These are phyloP conservation scores for Andrena haemorrhoa DNA, from an alignment of 2,888 invertebrate species.

Conservation along the genomic window DNA sequence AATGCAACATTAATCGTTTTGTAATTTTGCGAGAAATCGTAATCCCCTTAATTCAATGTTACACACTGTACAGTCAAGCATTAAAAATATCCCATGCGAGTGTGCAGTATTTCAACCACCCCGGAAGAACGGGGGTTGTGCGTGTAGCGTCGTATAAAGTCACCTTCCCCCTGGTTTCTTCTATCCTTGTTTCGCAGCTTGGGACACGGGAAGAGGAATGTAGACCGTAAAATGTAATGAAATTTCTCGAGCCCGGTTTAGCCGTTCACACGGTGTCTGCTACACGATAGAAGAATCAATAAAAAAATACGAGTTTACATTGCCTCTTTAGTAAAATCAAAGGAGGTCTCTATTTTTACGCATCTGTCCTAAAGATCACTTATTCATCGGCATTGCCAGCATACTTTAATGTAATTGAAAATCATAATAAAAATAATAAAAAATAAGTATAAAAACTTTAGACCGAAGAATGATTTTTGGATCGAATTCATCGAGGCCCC, in stretches of 20 bases:
- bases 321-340: background rate
- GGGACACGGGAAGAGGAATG: constrained; percentile 42
- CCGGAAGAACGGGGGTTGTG: constrained; percentile 33
- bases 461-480: background rate
- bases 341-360: background rate
- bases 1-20: background rate
- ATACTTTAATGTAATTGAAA: background rate
- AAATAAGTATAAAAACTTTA: background rate
- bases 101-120: constrained; percentile 33
- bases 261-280: constrained; percentile 22
- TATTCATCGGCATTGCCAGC: background rate
- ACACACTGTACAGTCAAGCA: constrained; percentile 57
- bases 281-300: constrained; percentile 16
- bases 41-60: constrained; percentile 58
- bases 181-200: constrained; percentile 13
- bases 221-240: constrained; percentile 50
- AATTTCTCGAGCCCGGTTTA: constrained; percentile 32
- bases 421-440: background rate
- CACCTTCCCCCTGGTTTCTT: background rate
- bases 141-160: constrained; percentile 32
- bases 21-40: constrained; percentile 8
- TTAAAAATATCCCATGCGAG: constrained; percentile 62
- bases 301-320: background rate
- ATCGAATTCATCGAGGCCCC: constrained; percentile 33
- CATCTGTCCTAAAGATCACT: background rate